phyloP scores from a whole-genome alignment of 2,113 vertebrate species.

The Tiliqua scincoides region DNA sequence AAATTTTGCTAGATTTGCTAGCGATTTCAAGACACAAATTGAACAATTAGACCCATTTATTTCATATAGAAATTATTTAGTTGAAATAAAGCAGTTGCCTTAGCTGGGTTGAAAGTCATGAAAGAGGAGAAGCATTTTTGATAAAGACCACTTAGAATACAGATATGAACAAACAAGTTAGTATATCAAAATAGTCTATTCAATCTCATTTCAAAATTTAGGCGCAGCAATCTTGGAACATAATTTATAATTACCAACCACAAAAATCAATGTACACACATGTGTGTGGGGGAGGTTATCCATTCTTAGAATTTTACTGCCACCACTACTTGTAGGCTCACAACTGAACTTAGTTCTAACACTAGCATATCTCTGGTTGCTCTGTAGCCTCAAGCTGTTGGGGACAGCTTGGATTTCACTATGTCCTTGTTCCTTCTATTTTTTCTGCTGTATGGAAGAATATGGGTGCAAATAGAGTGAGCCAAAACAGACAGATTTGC shows the following conservation, averaged over 20 bases:
- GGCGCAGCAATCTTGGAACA: not conserved
- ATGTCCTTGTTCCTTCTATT: not conserved
- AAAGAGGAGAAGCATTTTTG: not conserved
- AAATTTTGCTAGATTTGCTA: not conserved
- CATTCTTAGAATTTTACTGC: not conserved
- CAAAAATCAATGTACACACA: too few species aligned
- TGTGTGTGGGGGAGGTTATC: too few species aligned
- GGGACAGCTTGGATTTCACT: not conserved
- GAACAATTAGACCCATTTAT: not conserved
- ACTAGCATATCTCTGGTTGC: not conserved
- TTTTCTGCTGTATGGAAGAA: not conserved
- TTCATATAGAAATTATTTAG: not conserved
- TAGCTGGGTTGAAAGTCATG: not conserved
- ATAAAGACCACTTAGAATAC: not conserved
- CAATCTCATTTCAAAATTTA: too few species aligned
- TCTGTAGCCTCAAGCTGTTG: not conserved
- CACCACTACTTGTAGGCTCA: not conserved
- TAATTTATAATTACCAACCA: too few species aligned
- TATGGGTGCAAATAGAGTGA: not conserved
- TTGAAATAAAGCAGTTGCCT: not conserved
- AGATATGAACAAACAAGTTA: too few species aligned
- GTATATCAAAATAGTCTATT: too few species aligned
- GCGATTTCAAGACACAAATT: not conserved
- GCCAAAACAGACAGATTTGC: not conserved
- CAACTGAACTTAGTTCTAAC: not conserved